Percentiles rank a stretch among this genome's conserved stretches.
These are phyloP conservation scores for Trichechus manatus DNA, from an alignment of 2,113 vertebrate species.

Conservation along the genomic window DNA sequence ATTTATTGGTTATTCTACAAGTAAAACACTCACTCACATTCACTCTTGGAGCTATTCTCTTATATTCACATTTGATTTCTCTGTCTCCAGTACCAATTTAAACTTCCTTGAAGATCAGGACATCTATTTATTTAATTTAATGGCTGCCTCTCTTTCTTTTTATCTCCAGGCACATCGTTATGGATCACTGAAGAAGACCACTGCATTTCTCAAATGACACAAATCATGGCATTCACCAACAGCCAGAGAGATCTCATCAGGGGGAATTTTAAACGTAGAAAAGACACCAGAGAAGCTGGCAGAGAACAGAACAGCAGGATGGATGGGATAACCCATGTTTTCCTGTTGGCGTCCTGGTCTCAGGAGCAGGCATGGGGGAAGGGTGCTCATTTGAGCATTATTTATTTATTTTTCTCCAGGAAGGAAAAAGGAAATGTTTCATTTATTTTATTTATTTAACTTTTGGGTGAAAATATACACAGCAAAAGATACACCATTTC, in stretches of 20 bases:
- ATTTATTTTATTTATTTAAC: not conserved
- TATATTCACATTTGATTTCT: constrained; percentile 2
- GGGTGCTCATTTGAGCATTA: not conserved
- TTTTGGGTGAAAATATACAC: not conserved
- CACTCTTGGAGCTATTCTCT: constrained; percentile 43
- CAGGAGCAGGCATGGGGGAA: no score
- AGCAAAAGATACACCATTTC: not conserved
- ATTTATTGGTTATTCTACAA: not conserved
- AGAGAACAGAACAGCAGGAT: not conserved
- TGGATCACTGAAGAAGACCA: constrained; percentile 25
- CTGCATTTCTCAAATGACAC: constrained; percentile 13
- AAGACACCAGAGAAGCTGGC: not conserved
- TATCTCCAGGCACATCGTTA: constrained; percentile 22
- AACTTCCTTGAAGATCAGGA: not conserved
- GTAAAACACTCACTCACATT: not conserved
- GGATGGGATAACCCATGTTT: not conserved
- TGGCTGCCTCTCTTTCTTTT: not conserved
- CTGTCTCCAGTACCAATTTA: not conserved
- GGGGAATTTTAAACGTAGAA: not conserved
- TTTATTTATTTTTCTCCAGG: not conserved
- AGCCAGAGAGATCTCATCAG: not conserved
- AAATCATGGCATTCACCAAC: not conserved
- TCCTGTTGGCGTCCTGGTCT: not conserved
- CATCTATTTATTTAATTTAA: not conserved
- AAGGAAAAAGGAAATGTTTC: not conserved